These are phyloP conservation scores for Petrophora chlorosata DNA, from an alignment of 2,888 invertebrate genomes.

Conservation along the genomic window DNA sequence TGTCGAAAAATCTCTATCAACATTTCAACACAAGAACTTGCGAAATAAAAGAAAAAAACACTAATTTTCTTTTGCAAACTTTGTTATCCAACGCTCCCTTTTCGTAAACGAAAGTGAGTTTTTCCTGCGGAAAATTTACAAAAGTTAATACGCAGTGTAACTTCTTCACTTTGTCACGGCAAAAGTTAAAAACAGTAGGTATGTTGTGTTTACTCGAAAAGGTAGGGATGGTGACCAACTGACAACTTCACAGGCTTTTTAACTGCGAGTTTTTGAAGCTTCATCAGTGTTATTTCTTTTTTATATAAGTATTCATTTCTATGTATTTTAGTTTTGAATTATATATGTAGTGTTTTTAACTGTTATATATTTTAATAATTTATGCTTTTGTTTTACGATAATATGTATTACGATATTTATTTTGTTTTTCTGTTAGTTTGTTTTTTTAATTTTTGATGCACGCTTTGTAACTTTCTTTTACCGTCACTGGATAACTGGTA, in stretches of 20 bases:
- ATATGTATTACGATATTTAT: too few species aligned
- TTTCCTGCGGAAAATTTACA: conserved; percentile 40
- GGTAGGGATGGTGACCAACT: not conserved
- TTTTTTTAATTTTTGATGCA: too few species aligned
- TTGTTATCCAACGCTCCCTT: conserved; percentile 35
- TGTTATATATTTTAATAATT: too few species aligned
- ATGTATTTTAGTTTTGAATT: too few species aligned
- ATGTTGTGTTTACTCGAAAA: not conserved
- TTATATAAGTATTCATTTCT: too few species aligned
- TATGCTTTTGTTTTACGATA: too few species aligned
- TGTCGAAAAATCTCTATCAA: conserved; percentile 18
- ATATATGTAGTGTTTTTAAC: too few species aligned
- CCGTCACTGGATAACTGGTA: too few species aligned
- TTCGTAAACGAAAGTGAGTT: conserved; percentile 37
- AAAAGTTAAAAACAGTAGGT: conserved; percentile 21
- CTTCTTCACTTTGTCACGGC: conserved; percentile 35
- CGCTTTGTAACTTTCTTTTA: too few species aligned
- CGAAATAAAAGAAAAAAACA: conserved; percentile 38
- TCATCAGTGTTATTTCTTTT: too few species aligned
- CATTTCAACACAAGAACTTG: conserved; percentile 21
- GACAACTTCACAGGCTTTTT: conserved; percentile 6
- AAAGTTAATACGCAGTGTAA: conserved; percentile 44
- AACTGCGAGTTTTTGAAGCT: too few species aligned
- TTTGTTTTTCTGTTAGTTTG: too few species aligned
- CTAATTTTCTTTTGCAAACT: conserved; percentile 44